phyloP scores from a whole-genome alignment of 1,140 invertebrate genomes.

The Zaprionus capensis region DNA sequence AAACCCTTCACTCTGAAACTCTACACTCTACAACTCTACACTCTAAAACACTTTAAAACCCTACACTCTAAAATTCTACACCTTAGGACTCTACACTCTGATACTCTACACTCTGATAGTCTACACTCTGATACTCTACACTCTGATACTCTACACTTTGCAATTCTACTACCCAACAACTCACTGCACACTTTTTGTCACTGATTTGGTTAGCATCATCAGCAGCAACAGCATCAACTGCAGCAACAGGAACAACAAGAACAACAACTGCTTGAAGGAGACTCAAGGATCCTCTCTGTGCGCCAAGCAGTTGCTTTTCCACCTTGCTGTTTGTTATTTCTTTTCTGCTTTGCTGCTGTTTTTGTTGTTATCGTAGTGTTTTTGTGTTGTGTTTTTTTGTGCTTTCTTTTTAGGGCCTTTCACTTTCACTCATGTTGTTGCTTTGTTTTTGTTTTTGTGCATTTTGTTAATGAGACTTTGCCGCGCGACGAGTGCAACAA shows the following conservation, averaged over 20 bases:
- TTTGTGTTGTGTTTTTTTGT: slow-evolving; percentile 10
- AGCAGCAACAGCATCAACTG: slow-evolving; percentile 9
- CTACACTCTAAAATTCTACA: neutral
- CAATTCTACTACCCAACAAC: neutral
- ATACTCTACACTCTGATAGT: too few species aligned
- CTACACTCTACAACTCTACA: neutral
- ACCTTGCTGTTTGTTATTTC: slow-evolving; percentile 25
- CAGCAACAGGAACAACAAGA: slow-evolving; percentile 13
- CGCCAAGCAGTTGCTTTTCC: slow-evolving; percentile 24
- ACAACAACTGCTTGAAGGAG: slow-evolving; percentile 38
- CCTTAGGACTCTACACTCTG: neutral
- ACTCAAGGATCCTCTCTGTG: slow-evolving; percentile 55
- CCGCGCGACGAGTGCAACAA: slow-evolving; percentile 20
- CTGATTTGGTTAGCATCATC: slow-evolving; percentile 36
- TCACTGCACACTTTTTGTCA: neutral
- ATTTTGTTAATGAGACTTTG: slow-evolving; percentile 63
- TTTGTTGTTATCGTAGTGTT: slow-evolving; percentile 22
- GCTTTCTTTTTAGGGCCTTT: slow-evolving; percentile 23
- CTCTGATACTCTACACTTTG: neutral
- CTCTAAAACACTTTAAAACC: neutral
- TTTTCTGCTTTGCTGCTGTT: slow-evolving; percentile 21
- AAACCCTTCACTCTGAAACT: too few species aligned
- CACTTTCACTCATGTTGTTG: slow-evolving; percentile 41
- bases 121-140: neutral
- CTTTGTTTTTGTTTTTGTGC: slow-evolving; percentile 37